Evolutionary conservation across 2,888 invertebrate genomes (phyloP), one percentile per base, ranked within the genome.

Genomic region (Brassicogethes aeneus): DNA sequence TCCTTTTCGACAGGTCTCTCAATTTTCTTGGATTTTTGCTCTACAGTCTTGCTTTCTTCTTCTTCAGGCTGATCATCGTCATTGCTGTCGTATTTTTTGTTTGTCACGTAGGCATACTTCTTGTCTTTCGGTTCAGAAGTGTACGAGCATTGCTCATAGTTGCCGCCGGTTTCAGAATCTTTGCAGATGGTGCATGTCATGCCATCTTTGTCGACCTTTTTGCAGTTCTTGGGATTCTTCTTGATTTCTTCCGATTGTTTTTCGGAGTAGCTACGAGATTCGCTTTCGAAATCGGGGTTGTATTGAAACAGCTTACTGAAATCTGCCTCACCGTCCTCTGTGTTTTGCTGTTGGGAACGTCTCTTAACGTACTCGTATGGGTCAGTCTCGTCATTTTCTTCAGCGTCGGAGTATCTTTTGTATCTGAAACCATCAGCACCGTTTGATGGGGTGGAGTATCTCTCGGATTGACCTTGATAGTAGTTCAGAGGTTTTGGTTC

Each of bases 111-210:
- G 5, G 79, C 79, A 59, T 79, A 82, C 58, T 76, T 73, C 60
- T 85, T 80, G 46, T 83, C 83, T 54, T 77, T 75, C 0, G 85
- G 85, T 46, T 80, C 77, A 1, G 81, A 79, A 7, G 82, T 80
- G 62, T 86, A 90, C 0, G 84, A 82, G 60, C 89, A 90, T 10
- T 81, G 82, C 61, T 89, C 88, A 47, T 79, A 86, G 44, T 81
- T 79, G 16, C 82, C 85, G 34, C 85, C 84, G 2, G 80, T 81
- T 59, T 81, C 79, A 1, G 80, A 75, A 57, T 86, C 80, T 51
- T 81, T 79, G 57, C 89, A 90, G 1, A 84, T 72, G 47, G 76
- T 76, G 60, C 87, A 88, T 8, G 75, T 73, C 77, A 79, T 78
- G 2, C 78, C 78, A 47, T 80, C 77, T 53, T 73, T 79, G 36